These are phyloP conservation scores for Drosophila lini DNA, from an alignment of 1,140 invertebrate species.

Conservation along the genomic window DNA sequence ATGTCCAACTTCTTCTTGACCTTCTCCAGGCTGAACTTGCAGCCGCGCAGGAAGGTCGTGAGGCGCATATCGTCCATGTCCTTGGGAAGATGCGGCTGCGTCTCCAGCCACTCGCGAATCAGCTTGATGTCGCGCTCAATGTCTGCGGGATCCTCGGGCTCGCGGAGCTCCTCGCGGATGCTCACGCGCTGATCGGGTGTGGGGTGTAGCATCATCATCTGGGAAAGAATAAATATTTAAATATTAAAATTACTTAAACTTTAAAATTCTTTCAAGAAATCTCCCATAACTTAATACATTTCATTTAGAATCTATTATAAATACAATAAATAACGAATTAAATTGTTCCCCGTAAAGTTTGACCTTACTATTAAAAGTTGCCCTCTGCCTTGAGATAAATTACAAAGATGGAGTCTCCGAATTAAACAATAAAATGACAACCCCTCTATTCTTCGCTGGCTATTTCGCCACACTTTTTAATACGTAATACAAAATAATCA, in stretches of 20 bases:
- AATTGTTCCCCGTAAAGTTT: neutral
- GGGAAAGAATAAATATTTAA: neutral
- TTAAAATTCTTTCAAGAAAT: neutral
- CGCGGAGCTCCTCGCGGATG: conserved; percentile 91
- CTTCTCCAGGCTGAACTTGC: conserved; percentile 93
- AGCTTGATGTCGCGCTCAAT: conserved; percentile 87
- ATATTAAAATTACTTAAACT: too few species aligned
- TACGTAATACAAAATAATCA: conserved; percentile 25
- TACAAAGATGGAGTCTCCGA: neutral
- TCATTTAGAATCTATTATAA: neutral
- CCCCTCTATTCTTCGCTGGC: conserved; percentile 18
- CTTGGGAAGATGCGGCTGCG: conserved; percentile 89
- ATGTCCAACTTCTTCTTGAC: conserved; percentile 93
- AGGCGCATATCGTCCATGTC: conserved; percentile 89
- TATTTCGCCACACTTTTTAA: conserved; percentile 37
- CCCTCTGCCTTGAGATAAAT: neutral
- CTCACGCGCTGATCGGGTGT: conserved; percentile 89
- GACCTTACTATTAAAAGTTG: neutral
- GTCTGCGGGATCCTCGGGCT: conserved; percentile 87
- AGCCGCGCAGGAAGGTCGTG: conserved; percentile 91
- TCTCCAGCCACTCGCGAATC: conserved; percentile 89
- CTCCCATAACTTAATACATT: neutral
- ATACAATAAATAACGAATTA: neutral
- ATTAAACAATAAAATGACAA: conserved; percentile 13
- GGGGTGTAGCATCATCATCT: conserved; percentile 91